phyloP scores from a whole-genome alignment of 2,113 vertebrate species.

The Aspiorhynchus laticeps region DNA sequence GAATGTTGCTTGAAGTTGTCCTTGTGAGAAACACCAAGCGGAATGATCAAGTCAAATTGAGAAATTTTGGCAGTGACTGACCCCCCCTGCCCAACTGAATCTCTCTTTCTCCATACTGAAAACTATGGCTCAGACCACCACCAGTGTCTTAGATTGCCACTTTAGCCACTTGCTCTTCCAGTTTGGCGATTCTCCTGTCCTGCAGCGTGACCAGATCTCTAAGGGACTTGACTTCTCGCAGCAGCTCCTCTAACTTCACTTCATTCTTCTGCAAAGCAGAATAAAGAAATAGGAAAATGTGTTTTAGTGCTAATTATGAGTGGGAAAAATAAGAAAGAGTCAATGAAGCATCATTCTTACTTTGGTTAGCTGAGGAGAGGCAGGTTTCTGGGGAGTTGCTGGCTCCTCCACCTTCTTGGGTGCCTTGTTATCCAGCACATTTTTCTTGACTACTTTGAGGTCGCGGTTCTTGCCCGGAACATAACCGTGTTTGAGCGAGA shows the following conservation, averaged over 20 bases:
- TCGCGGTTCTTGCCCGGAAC: slow-evolving; percentile 92
- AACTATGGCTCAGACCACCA: slow-evolving; percentile 57
- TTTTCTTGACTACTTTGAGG: slow-evolving; percentile 93
- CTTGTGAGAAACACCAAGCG: slow-evolving; percentile 67
- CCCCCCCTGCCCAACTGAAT: slow-evolving; percentile 55
- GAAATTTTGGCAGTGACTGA: slow-evolving; percentile 69
- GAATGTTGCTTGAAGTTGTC: slow-evolving; percentile 78
- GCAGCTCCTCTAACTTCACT: slow-evolving; percentile 94
- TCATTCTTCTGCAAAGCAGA: slow-evolving; percentile 83
- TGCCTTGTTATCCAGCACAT: slow-evolving; percentile 89
- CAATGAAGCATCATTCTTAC: slow-evolving; percentile 63
- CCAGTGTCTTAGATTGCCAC: slow-evolving; percentile 80
- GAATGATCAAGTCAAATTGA: slow-evolving; percentile 70
- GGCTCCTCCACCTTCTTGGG: slow-evolving; percentile 84
- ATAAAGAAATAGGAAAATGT: slow-evolving; percentile 3
- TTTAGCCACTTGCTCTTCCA: slow-evolving; percentile 95
- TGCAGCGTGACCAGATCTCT: slow-evolving; percentile 94
- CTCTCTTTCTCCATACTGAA: slow-evolving; percentile 59
- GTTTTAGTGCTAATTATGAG: background rate
- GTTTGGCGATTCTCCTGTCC: slow-evolving; percentile 92
- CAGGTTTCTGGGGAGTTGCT: slow-evolving; percentile 78
- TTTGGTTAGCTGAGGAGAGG: slow-evolving; percentile 66
- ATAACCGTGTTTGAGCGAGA: slow-evolving; percentile 95
- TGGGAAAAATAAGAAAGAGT: background rate
- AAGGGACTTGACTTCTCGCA: slow-evolving; percentile 94